Conservation (phyloP, 2,888 invertebrate genomes). For the Oxytorus armatus region DNA sequence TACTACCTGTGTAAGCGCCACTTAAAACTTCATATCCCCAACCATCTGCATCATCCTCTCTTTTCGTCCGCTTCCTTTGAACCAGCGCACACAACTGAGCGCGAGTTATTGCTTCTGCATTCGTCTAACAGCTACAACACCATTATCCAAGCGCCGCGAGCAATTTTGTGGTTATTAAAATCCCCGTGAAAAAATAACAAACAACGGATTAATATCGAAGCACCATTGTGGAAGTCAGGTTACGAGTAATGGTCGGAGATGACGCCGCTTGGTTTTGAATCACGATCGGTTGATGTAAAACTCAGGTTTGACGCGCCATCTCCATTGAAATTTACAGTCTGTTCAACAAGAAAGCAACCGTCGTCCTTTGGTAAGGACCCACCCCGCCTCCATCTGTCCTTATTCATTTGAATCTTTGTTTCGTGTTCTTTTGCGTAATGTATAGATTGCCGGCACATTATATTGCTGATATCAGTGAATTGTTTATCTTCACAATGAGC, state of each 20-base stretch:
- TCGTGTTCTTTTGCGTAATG: no score
- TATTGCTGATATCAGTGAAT: no score
- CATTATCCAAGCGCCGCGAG: conserved; percentile 15
- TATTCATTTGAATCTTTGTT: no score
- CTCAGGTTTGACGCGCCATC: no score
- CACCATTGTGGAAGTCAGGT: not conserved
- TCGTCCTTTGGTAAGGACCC: no score
- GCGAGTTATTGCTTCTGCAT: conserved; percentile 6
- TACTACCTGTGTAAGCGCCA: conserved; percentile 74
- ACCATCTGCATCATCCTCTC: conserved; percentile 33
- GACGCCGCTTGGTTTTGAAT: not conserved
- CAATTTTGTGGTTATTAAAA: not conserved
- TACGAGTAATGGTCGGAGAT: not conserved
- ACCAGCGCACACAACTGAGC: conserved; percentile 9
- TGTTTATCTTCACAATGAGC: no score
- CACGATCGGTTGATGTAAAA: not conserved
- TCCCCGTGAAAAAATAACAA: not conserved
- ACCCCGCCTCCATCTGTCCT: no score
- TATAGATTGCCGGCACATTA: no score
- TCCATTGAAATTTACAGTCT: no score
- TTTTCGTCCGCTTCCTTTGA: conserved; percentile 46
- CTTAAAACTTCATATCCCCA: conserved; percentile 77
- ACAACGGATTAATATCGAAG: not conserved
- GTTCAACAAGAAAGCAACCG: no score
- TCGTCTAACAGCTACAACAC: conserved; percentile 20